Base-by-base conservation (phyloP, 2,888 invertebrate genomes). In the Parelbella ahira region DNA sequence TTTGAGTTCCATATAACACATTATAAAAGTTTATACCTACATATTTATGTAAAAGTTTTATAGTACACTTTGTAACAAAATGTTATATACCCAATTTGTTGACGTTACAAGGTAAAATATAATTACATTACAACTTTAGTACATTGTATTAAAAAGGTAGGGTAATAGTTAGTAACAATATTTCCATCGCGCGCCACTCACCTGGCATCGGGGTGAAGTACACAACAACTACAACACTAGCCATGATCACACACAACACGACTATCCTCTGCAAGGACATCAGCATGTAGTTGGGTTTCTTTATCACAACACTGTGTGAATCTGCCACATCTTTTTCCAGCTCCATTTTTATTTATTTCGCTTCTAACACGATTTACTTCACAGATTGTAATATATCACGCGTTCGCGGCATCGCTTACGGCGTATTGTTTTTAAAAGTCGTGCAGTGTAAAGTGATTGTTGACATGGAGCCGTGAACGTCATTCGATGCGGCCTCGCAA, bases 171-270 rank as follows among this genome's bases (percentile, higher is more conserved):
- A 8, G n/a, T n/a, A n/a, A n/a, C n/a, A n/a, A n/a, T n/a, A n/a
- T n/a, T n/a, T n/a, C n/a, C n/a, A n/a, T n/a, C n/a, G n/a, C n/a
- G n/a, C n/a, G n/a, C n/a, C n/a, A n/a, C 29, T 45, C 78, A 93
- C 93, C 92, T 86, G 93, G 93, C 80, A 92, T 86, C 10, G 93
- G 93, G 29, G 93, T 92, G 47, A 92, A 89, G 68, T 93, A 91
- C 51, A 93, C 90, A 49, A 93, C 90, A 36, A 93, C 89, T 30
- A 92, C 79, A 45, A 93, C 93, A 57, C 91, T 90, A 9, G 90
- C 89, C 36, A 90, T 79, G 70, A 93, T 90, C 47, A 92, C 90
- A 58, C 89, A 79, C 58, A 93, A 84, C 62, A 93, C 89, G 10
- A 91, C 89, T 60, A 90, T 86, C 80, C 92, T 89, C 61, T 92